Conservation (phyloP, 2,888 invertebrate genomes). For the Cataglyphis rosenhaueri region DNA sequence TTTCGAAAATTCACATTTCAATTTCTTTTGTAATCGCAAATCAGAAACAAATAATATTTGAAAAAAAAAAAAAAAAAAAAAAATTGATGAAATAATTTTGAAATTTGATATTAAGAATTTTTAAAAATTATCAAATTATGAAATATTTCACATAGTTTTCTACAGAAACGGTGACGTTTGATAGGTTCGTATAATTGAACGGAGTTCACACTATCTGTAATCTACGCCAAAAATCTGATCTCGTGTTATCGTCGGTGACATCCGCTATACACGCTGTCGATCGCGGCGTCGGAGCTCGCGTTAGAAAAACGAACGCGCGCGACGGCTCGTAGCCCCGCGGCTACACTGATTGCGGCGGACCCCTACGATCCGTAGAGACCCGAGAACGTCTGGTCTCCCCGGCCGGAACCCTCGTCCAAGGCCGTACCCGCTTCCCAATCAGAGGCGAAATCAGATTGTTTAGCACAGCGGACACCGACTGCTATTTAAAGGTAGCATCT, state of each 20-base stretch:
- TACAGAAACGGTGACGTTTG: neutral
- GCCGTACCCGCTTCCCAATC: slow-evolving; percentile 79
- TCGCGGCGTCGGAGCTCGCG: slow-evolving; percentile 49
- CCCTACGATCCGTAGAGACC: slow-evolving; percentile 73
- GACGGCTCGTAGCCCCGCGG: slow-evolving; percentile 78
- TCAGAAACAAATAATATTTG: no score
- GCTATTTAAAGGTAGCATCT: slow-evolving; percentile 84
- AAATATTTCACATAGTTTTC: neutral
- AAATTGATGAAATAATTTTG: no score
- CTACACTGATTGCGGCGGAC: slow-evolving; percentile 84
- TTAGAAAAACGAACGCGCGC: slow-evolving; percentile 72
- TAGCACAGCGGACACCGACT: slow-evolving; percentile 84
- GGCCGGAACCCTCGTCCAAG: slow-evolving; percentile 68
- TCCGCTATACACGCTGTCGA: slow-evolving; percentile 29
- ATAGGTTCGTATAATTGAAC: slow-evolving; percentile 1
- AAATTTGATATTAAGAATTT: no score
- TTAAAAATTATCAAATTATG: neutral
- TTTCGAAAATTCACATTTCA: no score
- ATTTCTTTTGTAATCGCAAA: no score
- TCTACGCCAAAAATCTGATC: neutral
- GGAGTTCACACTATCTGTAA: neutral
- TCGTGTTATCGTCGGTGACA: slow-evolving; percentile 23
- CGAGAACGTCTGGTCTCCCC: slow-evolving; percentile 67
- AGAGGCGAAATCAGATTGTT: slow-evolving; percentile 84
- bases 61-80: no score